These are phyloP conservation scores for Druceiella hillmani DNA, from an alignment of 2,888 invertebrate genomes.

Conservation along the genomic window DNA sequence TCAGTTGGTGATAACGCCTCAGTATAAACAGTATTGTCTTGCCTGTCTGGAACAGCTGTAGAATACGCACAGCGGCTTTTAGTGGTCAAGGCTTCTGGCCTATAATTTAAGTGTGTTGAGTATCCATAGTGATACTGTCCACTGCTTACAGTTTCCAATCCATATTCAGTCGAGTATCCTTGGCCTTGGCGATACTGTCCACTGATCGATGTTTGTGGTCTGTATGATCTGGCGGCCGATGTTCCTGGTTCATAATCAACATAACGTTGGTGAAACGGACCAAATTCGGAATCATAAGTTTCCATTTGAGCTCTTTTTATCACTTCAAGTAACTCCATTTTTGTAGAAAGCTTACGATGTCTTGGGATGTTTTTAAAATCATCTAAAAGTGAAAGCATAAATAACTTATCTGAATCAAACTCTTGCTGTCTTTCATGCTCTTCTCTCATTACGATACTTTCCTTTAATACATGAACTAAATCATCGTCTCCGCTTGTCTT, in stretches of 20 bases:
- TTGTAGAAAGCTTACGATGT: conserved; percentile 27
- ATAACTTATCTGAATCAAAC: conserved; percentile 25
- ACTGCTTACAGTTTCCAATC: conserved; percentile 22
- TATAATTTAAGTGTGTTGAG: conserved; percentile 25
- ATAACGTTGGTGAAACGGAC: conserved; percentile 25
- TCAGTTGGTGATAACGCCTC: too few species aligned
- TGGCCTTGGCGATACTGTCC: conserved; percentile 26
- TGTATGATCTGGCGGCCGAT: conserved; percentile 26
- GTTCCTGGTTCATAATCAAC: conserved; percentile 25
- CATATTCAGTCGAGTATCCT: conserved; percentile 25
- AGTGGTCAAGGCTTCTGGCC: conserved; percentile 25
- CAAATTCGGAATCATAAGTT: conserved; percentile 23
- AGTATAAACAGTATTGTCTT: too few species aligned
- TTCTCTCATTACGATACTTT: conserved; percentile 27
- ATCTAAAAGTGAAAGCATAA: conserved; percentile 26
- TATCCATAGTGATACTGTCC: conserved; percentile 23
- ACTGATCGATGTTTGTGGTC: conserved; percentile 25
- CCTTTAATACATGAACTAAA: conserved; percentile 21
- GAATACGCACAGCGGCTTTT: too few species aligned
- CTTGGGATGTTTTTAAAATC: conserved; percentile 26
- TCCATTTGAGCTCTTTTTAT: conserved; percentile 26
- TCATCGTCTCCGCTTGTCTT: conserved; percentile 25
- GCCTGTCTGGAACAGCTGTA: too few species aligned
- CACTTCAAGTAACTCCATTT: conserved; percentile 27
- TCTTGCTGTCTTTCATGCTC: conserved; percentile 26